Base-by-base conservation (phyloP, 2,113 vertebrate genomes). In the Protomyctophum bolini region DNA sequence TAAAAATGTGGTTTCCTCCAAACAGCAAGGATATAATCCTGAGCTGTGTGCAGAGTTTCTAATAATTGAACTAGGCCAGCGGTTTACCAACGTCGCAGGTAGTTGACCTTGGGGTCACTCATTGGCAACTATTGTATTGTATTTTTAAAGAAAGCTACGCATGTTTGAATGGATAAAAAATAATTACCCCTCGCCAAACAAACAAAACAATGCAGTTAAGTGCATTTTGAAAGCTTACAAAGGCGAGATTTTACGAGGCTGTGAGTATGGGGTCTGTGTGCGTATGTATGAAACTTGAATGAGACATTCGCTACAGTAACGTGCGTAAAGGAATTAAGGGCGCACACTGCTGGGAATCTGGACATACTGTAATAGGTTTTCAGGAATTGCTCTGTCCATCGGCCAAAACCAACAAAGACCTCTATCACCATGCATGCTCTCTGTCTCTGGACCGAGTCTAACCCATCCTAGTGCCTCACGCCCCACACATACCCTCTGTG, bases 351-450 rank as follows among this genome's bases (percentile, higher is more conserved):
- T 79, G 69, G 79, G 66, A 66, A 76, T 74, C 65, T 68, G 70
- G 65, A 72, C 61, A 64, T 49, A 56, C 33, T 41, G 33, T 41
- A 41, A 70, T 10, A 12, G 64, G 66, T 70, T 67, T 12, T 45
- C 66, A 29, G 9, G 12, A 66, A 47, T 45, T 46, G 58, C 76
- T 50, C 46, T 21, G 6, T 70, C 15, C 60, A 72, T 79, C 72
- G 68, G 77, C 81, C 82, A 89, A 85, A 81, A 75, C 68, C 70
- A 91, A 91, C 81, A 85, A 66, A 83, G 33, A 60, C 7, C 64
- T 60, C 1, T 68, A 55, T 72, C 73, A 52, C 69, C 57, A 66
- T 41, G 21, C 21, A 41, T 70, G 48, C 55, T 56, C 45, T 70
- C 86, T 79, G 86, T 82, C 76, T 52, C 60, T 41, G 33, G 33